Base-by-base conservation (phyloP, 2,797 vertebrate species). In the Sylvilagus floridanus region DNA sequence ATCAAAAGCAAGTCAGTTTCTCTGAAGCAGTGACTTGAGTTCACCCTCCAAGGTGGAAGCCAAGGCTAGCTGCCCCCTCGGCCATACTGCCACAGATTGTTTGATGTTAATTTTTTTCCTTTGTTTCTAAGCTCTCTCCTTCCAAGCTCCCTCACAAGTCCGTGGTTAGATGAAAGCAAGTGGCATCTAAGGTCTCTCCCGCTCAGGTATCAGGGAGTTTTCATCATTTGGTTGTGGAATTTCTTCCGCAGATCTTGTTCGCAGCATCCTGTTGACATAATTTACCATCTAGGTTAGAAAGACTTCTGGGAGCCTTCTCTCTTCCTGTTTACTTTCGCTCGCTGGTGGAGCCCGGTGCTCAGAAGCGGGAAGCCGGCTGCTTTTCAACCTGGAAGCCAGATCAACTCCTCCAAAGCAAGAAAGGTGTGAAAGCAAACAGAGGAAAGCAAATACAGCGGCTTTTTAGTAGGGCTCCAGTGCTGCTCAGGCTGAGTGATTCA, bases 401-500 rank as follows among this genome's bases (percentile, higher is more conserved):
- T 77, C 69, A n/a, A 89, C 83, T 88, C 50, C 66, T 68, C 47
- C 52, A 65, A 90, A 94, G 95, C 94, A 93, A 91, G 76, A 90
- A 95, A 97, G 93, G 96, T 96, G 93, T 95, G 94, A 96, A 96
- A 93, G 91, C 94, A 96, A 97, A 95, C 90, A 93, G 88, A 84
- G 60, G 71, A 91, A 81, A 93, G 94, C 79, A 91, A 96, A 97
- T 63, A 95, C 77, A 8, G 78, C 19, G 81, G 75, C 73, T 91
- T 90, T 95, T 96, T 78, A 85, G 4, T 28, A 57, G 84, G 24
- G 32, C 57, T 60, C 86, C 76, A 5, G 62, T 13, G 63, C 77
- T 63, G 60, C 68, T 57, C 13, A 2, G 66, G 84, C 54, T 92
- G 71, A 88, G 81, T 50, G 83, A 92, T 91, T 88, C 37, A 57